Evolutionary conservation across 2,888 invertebrate genomes (phyloP).

Genomic region (Rhorus exstirpatorius): DNA sequence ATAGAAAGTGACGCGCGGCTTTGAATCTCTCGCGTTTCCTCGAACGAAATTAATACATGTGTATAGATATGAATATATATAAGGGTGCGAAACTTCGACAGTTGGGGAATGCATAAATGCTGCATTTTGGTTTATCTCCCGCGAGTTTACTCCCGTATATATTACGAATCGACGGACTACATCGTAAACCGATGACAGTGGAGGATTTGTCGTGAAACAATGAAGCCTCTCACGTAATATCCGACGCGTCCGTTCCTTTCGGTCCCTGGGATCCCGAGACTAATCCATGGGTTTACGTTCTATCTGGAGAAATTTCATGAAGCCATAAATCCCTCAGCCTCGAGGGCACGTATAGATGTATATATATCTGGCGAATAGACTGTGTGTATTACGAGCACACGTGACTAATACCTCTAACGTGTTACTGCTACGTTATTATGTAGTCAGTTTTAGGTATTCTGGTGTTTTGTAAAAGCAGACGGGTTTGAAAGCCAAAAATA

Average conservation of each 20-base stretch:
- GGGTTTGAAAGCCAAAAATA: too few species aligned
- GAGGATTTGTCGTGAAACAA: conserved; percentile 65
- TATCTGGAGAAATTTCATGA: conserved; percentile 10
- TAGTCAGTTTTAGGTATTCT: neutral
- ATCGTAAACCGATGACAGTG: conserved; percentile 61
- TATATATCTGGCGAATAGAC: conserved; percentile 6
- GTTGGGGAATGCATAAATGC: conserved; percentile 28
- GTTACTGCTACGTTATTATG: too few species aligned
- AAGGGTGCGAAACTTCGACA: neutral
- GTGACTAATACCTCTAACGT: neutral
- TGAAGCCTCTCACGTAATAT: conserved; percentile 61
- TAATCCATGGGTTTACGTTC: conserved; percentile 55
- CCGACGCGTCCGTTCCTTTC: conserved; percentile 32
- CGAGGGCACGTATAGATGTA: conserved; percentile 1
- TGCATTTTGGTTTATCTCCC: conserved; percentile 10
- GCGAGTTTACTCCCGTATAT: conserved; percentile 5
- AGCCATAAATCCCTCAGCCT: conserved; percentile 26
- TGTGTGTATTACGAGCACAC: conserved; percentile 7
- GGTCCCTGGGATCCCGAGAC: conserved; percentile 25
- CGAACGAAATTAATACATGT: neutral
- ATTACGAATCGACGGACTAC: conserved; percentile 32
- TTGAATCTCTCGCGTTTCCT: conserved; percentile 3
- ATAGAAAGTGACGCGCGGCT: too few species aligned
- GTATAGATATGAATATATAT: too few species aligned
- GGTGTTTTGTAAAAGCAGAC: too few species aligned